These are phyloP conservation scores for Echiichthys vipera DNA, from an alignment of 2,797 vertebrate species.

Conservation along the genomic window DNA sequence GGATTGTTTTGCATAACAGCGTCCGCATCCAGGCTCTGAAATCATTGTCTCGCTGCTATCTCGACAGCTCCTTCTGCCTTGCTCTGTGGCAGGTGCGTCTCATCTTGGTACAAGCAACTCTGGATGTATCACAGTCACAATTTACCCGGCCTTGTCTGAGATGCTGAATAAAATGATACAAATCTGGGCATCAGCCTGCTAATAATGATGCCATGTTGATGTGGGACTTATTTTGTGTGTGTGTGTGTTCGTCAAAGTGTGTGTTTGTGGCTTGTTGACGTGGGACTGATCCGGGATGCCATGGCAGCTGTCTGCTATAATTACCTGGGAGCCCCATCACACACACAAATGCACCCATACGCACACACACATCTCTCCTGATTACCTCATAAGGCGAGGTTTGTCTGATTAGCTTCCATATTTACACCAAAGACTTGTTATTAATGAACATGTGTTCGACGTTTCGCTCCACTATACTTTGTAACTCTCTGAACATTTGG, in stretches of 20 bases:
- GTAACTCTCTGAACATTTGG: conserved; percentile 54
- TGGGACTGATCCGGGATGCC: conserved; percentile 81
- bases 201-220: conserved; percentile 71
- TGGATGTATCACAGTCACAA: conserved; percentile 50
- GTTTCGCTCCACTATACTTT: conserved; percentile 58
- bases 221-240: conserved; percentile 52
- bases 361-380: conserved; percentile 48
- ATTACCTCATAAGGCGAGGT: conserved; percentile 75
- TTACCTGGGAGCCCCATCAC: conserved; percentile 79
- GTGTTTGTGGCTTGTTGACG: conserved; percentile 70
- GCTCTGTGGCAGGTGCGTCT: conserved; percentile 65
- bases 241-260: conserved; percentile 40
- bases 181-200: conserved; percentile 68
- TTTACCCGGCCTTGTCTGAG: conserved; percentile 63
- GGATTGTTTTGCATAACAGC: conserved; percentile 37
- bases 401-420: conserved; percentile 76
- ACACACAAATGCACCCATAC: conserved; percentile 15
- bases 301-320: conserved; percentile 83
- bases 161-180: conserved; percentile 66
- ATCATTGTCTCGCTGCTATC: conserved; percentile 54
- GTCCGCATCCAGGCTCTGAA: conserved; percentile 27
- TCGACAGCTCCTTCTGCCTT: conserved; percentile 51
- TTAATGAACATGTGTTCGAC: conserved; percentile 75
- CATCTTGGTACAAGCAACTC: conserved; percentile 49
- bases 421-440: conserved; percentile 76